phyloP scores from a whole-genome alignment of 2,797 vertebrate genomes.

The Acanthurus lineatus region DNA sequence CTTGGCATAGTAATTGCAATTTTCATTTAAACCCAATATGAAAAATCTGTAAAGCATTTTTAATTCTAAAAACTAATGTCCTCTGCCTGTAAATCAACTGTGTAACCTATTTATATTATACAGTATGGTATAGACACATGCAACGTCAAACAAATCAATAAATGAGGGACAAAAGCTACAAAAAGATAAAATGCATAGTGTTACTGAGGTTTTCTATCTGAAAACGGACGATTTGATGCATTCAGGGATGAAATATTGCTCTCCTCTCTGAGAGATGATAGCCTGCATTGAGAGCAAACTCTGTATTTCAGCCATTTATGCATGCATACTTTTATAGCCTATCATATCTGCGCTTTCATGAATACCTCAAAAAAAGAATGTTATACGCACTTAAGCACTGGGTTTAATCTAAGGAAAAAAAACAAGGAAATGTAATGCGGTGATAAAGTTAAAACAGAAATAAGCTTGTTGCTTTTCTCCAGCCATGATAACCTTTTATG shows the following conservation, averaged over 20 bases:
- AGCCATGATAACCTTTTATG: no score
- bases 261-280: conserved; percentile 53
- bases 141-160: conserved; percentile 39
- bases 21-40: neutral
- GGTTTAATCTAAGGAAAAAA: conserved; percentile 32
- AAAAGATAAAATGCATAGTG: conserved; percentile 22
- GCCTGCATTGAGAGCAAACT: conserved; percentile 50
- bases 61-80: conserved; percentile 16
- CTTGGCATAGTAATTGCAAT: neutral
- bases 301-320: conserved; percentile 52
- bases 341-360: conserved; percentile 50
- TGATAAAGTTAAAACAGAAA: conserved; percentile 11
- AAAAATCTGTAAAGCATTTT: neutral
- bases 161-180: conserved; percentile 16
- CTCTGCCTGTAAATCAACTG: conserved; percentile 25
- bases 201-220: conserved; percentile 30
- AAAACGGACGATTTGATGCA: conserved; percentile 42
- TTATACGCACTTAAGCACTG: conserved; percentile 36
- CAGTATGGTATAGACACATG: neutral
- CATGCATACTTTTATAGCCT: conserved; percentile 55
- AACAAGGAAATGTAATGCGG: neutral
- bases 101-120: neutral
- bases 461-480: conserved; percentile 6
- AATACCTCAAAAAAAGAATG: conserved; percentile 49
- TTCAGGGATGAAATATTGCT: conserved; percentile 56